Percentiles rank a stretch among this genome's conserved stretches.
phyloP scores from a whole-genome alignment of 2,797 vertebrate genomes.

The Siniperca scherzeri region DNA sequence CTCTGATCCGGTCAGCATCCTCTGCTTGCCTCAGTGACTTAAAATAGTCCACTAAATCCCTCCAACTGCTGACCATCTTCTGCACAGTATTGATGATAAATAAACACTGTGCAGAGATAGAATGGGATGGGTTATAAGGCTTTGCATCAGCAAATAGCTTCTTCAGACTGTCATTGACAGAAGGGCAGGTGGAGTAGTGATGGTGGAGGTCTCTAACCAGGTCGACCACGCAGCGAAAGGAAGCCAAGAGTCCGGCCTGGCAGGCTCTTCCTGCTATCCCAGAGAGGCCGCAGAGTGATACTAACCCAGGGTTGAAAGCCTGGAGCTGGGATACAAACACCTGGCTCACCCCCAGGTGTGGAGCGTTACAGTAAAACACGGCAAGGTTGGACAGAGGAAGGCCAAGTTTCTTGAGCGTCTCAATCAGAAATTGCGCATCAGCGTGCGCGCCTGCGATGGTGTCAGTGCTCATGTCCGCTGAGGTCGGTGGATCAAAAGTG shows the following conservation, averaged over 20 bases:
- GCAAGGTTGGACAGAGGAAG: constrained; percentile 71
- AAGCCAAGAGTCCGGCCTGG: constrained; percentile 60
- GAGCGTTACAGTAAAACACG: constrained; percentile 74
- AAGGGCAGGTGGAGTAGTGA: constrained; percentile 49
- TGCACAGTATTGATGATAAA: constrained; percentile 59
- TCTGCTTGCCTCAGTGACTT: constrained; percentile 2
- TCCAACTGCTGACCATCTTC: constrained; percentile 73
- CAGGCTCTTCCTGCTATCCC: constrained; percentile 67
- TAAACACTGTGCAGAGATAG: constrained; percentile 47
- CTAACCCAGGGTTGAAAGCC: constrained; percentile 49
- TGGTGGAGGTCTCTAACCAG: constrained; percentile 73
- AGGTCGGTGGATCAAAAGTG: neutral
- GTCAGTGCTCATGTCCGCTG: rapidly evolving
- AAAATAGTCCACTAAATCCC: constrained; percentile 72
- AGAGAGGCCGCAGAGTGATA: constrained; percentile 76
- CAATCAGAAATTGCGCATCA: constrained; percentile 47
- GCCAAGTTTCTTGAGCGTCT: constrained; percentile 49
- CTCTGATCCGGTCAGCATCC: constrained; percentile 24
- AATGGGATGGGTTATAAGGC: neutral
- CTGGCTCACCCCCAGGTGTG: constrained; percentile 26
- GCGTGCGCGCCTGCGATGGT: rapidly evolving
- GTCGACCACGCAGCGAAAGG: constrained; percentile 59
- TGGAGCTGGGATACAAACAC: constrained; percentile 55
- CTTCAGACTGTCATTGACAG: constrained; percentile 45
- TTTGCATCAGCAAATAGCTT: constrained; percentile 54